These are phyloP conservation scores for Melanotaenia pygmaea DNA, from an alignment of 2,797 vertebrate species.

Conservation along the genomic window DNA sequence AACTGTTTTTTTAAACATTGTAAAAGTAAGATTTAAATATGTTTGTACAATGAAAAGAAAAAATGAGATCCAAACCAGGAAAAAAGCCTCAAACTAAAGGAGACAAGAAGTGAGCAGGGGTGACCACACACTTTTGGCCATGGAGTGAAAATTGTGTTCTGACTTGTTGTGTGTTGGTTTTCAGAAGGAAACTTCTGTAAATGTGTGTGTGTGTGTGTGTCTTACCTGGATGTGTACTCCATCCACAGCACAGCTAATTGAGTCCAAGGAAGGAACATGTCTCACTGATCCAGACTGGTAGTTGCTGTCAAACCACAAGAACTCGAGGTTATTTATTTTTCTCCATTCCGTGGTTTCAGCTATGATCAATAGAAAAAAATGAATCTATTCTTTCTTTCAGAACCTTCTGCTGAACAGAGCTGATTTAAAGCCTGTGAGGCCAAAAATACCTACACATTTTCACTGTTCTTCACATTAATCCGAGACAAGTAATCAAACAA, in stretches of 20 bases:
- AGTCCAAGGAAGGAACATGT: constrained; percentile 87
- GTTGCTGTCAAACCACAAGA: constrained; percentile 53
- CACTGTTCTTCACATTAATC: too few relatives aligned
- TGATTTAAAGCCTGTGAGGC: too few relatives aligned
- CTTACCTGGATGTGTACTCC: constrained; percentile 82
- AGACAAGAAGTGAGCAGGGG: background rate
- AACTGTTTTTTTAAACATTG: background rate
- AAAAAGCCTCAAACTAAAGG: background rate
- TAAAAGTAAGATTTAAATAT: background rate
- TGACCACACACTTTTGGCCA: constrained; percentile 15
- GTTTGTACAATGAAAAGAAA: background rate
- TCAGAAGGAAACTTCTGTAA: background rate
- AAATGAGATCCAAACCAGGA: background rate
- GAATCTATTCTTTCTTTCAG: too few relatives aligned
- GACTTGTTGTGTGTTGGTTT: background rate
- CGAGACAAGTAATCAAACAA: background rate
- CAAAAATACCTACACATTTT: too few relatives aligned
- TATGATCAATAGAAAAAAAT: background rate
- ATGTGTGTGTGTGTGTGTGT: constrained; percentile 10
- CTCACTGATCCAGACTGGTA: constrained; percentile 83
- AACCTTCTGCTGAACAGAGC: background rate
- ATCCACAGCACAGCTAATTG: constrained; percentile 84
- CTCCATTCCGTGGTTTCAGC: background rate
- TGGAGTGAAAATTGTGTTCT: background rate
- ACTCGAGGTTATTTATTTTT: background rate